Conservation (phyloP, 2,113 vertebrate genomes). For the Albula glossodonta region DNA sequence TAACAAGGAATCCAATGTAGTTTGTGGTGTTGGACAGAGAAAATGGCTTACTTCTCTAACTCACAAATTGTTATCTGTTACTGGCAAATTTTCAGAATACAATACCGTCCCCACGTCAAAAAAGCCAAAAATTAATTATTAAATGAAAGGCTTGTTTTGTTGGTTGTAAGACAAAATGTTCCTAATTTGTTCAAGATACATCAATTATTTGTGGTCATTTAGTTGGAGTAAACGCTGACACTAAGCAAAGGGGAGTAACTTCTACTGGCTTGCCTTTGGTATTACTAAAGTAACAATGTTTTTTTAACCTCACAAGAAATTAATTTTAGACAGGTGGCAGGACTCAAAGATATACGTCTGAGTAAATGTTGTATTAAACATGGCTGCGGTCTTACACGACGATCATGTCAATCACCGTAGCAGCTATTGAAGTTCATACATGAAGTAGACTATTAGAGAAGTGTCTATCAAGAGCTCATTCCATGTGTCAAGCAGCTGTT, state of each 20-base stretch:
- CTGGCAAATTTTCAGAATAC: too few relatives aligned
- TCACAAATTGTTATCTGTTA: too few relatives aligned
- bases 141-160: too few relatives aligned
- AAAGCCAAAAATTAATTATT: too few relatives aligned
- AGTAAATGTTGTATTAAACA: neutral
- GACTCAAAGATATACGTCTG: neutral
- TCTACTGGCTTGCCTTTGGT: neutral
- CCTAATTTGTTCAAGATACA: neutral
- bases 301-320: neutral
- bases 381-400: neutral
- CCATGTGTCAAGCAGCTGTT: neutral
- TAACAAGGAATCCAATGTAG: too few relatives aligned
- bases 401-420: neutral
- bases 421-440: neutral
- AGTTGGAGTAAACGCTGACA: neutral
- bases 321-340: neutral
- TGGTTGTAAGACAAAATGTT: neutral
- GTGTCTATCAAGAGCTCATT: neutral
- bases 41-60: too few relatives aligned
- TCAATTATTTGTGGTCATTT: neutral
- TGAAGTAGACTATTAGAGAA: neutral
- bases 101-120: too few relatives aligned
- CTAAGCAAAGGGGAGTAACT: neutral
- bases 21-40: too few relatives aligned
- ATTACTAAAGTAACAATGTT: neutral